Percentiles rank a stretch among this genome's conserved stretches.
Conservation (phyloP, 2,888 invertebrate species). For the Osedax frankpressi region DNA sequence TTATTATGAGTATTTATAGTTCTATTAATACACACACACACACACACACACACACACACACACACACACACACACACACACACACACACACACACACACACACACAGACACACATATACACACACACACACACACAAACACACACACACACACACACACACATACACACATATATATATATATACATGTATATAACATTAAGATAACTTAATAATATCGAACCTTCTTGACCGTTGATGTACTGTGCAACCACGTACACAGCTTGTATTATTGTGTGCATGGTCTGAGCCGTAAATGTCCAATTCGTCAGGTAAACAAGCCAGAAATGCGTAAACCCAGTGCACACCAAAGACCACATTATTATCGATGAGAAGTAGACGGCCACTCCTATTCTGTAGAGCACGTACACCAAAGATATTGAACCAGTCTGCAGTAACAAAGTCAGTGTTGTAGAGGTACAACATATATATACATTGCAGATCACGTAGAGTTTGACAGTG, state of each 20-base stretch:
- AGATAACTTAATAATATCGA: neutral
- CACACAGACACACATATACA: no score
- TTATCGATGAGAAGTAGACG: conserved; percentile 9
- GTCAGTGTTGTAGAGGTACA: no score
- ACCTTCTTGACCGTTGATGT: neutral
- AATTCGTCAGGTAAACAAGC: conserved; percentile 15
- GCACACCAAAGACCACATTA: neutral
- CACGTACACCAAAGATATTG: conserved; percentile 10
- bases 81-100: neutral
- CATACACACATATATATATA: neutral
- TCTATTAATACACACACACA: no score
- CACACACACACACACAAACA: no score
- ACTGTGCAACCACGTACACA: conserved; percentile 20
- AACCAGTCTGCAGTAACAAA: conserved; percentile 1
- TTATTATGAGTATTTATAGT: no score
- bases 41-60: neutral
- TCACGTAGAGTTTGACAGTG: no score
- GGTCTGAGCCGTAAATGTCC: conserved; percentile 4
- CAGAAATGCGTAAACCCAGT: neutral
- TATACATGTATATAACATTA: neutral
- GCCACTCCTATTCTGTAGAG: conserved; percentile 10
- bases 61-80: neutral
- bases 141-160: no score
- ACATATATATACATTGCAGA: no score
- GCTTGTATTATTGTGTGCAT: conserved; percentile 28